These are phyloP conservation scores for Thamnophis sirtalis DNA, from an alignment of 2,113 vertebrate genomes.

Conservation along the genomic window DNA sequence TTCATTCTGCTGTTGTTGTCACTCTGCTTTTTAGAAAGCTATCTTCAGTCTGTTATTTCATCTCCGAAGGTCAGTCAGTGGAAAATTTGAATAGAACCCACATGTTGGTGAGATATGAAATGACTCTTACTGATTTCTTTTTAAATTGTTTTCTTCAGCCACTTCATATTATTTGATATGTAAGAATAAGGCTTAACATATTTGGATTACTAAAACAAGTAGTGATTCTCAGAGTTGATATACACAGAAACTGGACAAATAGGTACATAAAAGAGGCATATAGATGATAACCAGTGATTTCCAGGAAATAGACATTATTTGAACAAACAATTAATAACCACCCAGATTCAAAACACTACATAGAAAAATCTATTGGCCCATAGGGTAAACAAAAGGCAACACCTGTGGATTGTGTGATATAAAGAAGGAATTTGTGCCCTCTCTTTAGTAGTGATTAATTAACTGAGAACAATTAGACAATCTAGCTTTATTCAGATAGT, in stretches of 20 bases:
- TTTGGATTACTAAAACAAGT: slow-evolving; percentile 9
- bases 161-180: slow-evolving; percentile 27
- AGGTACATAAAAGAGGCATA: slow-evolving; percentile 24
- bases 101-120: not conserved
- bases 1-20: not conserved
- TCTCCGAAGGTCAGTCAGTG: not conserved
- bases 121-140: not conserved
- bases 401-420: not conserved
- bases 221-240: slow-evolving; percentile 11
- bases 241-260: slow-evolving; percentile 32
- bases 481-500: not conserved
- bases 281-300: not conserved
- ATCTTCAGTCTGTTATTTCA: not conserved
- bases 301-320: not conserved
- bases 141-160: slow-evolving; percentile 56
- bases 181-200: not conserved
- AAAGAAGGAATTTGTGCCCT: not conserved
- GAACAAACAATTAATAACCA: not conserved
- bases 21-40: not conserved
- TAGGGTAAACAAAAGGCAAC: not conserved
- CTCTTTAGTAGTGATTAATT: not conserved
- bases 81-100: not conserved
- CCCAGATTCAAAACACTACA: not conserved
- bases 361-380: not conserved
- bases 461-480: not conserved